Evolutionary conservation across 2,888 invertebrate species (phyloP), one percentile per base, ranked within the genome.

Genomic region (Gandaritis pyraliata): DNA sequence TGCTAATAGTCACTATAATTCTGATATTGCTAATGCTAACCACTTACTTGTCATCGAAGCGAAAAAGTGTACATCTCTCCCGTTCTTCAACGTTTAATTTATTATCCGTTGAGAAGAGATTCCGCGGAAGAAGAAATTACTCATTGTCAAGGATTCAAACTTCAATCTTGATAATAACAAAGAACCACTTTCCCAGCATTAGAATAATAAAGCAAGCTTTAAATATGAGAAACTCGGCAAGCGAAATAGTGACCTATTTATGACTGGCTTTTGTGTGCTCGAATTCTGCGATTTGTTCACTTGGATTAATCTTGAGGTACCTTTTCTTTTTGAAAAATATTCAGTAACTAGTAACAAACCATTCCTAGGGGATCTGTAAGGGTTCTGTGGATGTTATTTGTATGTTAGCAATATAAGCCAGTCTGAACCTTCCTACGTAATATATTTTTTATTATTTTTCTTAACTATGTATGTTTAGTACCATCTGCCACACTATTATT

Each of bases 71-170:
- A 46, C 46, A 43, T 46, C 18, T 54, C 18, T 18, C 46, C 18
- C 45, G n/a, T 38, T 36, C 50, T 58, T 46, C 39, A 58, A 72
- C 73, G 77, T 45, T 47, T 55, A 63, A 82, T 83, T 84, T 82
- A 82, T 83, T 78, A 82, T 79, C 75, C 74, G 74, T 69, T 78
- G 76, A 80, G 77, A 73, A 70, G 72, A 79, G 79, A 82, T 81
- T 82, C 74, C 68, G 73, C 71, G 75, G 78, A 76, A 77, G 77
- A 69, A 78, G 78, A 80, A 78, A 83, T 83, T 81, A 83, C 76
- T 84, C 82, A 83, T 79, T 75, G 83, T 83, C 83, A 80, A 80
- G 71, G 73, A 71, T 72, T 83, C 83, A 79, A 80, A 72, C 74
- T 72, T 72, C 73, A 75, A 74, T 78, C 72, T 71, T 69, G 73